These are phyloP conservation scores for Neodiprion fabricii DNA, from an alignment of 1,140 invertebrate genomes.

Conservation along the genomic window DNA sequence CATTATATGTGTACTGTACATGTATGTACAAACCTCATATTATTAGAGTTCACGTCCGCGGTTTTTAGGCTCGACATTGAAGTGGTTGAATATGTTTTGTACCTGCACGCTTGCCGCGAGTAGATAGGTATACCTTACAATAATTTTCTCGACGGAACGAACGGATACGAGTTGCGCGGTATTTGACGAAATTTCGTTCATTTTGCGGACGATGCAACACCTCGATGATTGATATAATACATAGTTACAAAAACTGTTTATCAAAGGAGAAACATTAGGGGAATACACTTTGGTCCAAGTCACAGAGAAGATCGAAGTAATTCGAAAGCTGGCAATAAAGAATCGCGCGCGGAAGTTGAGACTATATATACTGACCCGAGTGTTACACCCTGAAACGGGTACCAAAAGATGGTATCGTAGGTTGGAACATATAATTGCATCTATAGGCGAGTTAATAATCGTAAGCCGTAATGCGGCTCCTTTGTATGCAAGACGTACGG, in stretches of 20 bases:
- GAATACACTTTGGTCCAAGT: neutral
- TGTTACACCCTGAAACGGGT: conserved; percentile 32
- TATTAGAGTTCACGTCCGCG: neutral
- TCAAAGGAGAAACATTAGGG: neutral
- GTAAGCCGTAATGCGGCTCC: conserved; percentile 28
- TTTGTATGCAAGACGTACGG: conserved; percentile 16
- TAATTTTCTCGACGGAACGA: too few relatives aligned
- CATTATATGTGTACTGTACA: neutral
- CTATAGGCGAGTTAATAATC: conserved; percentile 25
- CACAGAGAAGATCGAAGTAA: neutral
- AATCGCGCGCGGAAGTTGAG: neutral
- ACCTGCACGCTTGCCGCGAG: too few relatives aligned
- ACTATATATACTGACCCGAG: neutral
- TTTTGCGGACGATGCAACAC: too few relatives aligned
- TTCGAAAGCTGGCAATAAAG: neutral
- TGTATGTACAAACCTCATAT: neutral
- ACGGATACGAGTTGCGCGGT: too few relatives aligned
- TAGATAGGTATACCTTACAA: too few relatives aligned
- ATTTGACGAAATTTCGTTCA: too few relatives aligned
- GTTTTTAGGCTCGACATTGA: too few relatives aligned
- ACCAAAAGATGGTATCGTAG: conserved; percentile 23
- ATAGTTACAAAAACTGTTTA: neutral
- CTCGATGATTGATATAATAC: neutral
- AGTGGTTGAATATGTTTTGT: too few relatives aligned
- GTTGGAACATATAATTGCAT: conserved; percentile 27